Evolutionary conservation across 1,140 invertebrate species (phyloP).

Genomic region (Paralvinella palmiformis): DNA sequence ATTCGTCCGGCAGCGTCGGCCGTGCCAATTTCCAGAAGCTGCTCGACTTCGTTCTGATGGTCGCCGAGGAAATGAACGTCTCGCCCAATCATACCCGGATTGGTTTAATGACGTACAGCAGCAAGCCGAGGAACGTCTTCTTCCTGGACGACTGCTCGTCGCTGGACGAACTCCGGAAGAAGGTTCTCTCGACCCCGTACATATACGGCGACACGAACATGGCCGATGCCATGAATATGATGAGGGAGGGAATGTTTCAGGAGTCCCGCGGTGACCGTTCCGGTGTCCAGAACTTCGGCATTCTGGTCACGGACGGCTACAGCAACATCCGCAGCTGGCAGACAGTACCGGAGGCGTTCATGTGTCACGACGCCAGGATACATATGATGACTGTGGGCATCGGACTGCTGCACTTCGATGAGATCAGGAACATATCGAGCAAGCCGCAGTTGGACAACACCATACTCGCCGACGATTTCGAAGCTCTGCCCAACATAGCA

Average conservation of each 20-base stretch:
- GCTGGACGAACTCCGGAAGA: not conserved
- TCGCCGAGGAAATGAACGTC: too few relatives aligned
- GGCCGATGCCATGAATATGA: not conserved
- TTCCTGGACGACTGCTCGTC: not conserved
- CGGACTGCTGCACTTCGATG: not conserved
- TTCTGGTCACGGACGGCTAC: conserved; percentile 3
- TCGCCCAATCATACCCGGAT: too few relatives aligned
- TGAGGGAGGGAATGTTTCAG: not conserved
- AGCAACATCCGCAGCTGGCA: conserved; percentile 2
- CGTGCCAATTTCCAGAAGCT: conserved; percentile 3
- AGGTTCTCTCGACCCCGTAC: not conserved
- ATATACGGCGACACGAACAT: not conserved
- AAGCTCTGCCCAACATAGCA: not conserved
- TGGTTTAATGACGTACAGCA: too few relatives aligned
- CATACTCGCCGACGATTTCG: not conserved
- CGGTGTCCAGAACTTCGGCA: not conserved
- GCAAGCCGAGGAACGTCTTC: too few relatives aligned
- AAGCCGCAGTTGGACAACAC: conserved; percentile 2
- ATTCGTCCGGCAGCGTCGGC: conserved; percentile 6
- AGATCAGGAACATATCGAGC: not conserved
- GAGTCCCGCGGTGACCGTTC: not conserved
- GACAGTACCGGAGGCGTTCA: conserved; percentile 6
- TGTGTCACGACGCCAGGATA: not conserved
- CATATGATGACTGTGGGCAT: conserved; percentile 1
- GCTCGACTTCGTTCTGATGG: conserved; percentile 9